Evolutionary conservation across 2,797 vertebrate species (phyloP), one percentile per base, ranked within the genome.

Genomic region (Bovichtus variegatus): DNA sequence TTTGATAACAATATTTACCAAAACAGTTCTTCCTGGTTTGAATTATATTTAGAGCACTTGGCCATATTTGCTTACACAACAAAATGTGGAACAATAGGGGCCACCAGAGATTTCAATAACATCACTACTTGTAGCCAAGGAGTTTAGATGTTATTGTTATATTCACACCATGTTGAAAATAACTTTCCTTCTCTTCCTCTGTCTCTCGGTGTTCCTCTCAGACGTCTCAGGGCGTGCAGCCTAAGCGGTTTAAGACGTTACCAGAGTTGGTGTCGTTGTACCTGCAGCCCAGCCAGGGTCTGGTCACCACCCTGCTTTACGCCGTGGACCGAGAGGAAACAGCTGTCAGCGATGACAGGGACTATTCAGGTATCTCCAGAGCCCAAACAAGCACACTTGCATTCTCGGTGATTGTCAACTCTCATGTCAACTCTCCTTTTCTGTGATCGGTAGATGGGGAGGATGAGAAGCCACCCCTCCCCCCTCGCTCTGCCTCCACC

Each of bases 161-260:
- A 44, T 71, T 65, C 54, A 41, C 54, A 10, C 60, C 50, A 55
- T 29, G 25, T 49, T 34, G 50, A 75, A 69, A 76, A 63, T 31
- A 69, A 67, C 47, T 51, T 16, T 43, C 46, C 18, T 43, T 41
- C 57, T 54, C 55, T 49, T 65, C 63, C 63, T 50, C 29, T 70
- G 34, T 73, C 47, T 54, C 53, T 69, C 40, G 51, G 29, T 51
- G 18, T 41, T 18, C 15, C 63, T 73, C 50, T 0, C 93, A 99
- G 98, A 99, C 98, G 0, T 99, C 97, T 4, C 98, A 97, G 91
- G 98, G 98, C 0, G 97, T 99, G 49, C 98, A 97, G 76, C 97
- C 97, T 1, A 95, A 97, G 60, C 95, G 97, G 9, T 99, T 98
- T 90, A 96, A 97, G 95, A 98, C 96, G 0, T 91, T 99, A 63